Conservation (phyloP, 2,888 invertebrate genomes). For the Caenorhabditis sp. region DNA sequence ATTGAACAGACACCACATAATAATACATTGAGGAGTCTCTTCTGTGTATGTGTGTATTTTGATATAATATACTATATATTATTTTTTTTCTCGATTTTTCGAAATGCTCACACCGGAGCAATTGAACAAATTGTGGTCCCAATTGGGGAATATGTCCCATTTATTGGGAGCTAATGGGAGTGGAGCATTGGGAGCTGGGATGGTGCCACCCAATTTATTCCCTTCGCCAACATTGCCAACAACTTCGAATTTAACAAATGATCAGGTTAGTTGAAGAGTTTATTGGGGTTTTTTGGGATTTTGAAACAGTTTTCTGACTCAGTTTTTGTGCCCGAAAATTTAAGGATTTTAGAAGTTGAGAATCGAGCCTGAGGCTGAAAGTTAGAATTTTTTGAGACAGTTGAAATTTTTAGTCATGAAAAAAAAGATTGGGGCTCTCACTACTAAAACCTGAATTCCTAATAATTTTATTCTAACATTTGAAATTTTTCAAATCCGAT, state of each 20-base stretch:
- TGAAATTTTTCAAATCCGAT: no score
- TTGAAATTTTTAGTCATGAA: no score
- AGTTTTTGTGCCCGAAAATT: no score
- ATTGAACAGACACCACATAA: slow-evolving; percentile 20
- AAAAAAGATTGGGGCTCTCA: no score
- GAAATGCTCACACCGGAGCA: slow-evolving; percentile 49
- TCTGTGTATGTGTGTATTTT: neutral
- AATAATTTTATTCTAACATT: no score
- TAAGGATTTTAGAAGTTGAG: no score
- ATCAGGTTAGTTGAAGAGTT: slow-evolving; percentile 49
- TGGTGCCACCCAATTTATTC: slow-evolving; percentile 2
- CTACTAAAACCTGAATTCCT: no score
- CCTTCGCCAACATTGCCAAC: slow-evolving; percentile 40
- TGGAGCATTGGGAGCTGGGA: slow-evolving; percentile 31
- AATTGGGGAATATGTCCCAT: slow-evolving; percentile 30
- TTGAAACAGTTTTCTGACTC: neutral
- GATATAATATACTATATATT: neutral
- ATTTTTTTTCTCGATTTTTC: neutral
- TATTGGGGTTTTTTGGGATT: no score
- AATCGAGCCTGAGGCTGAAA: no score
- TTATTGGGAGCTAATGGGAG: slow-evolving; percentile 22
- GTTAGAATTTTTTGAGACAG: no score
- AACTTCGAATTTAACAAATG: slow-evolving; percentile 46
- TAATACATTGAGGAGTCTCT: slow-evolving; percentile 8
- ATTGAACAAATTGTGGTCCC: slow-evolving; percentile 47